Conservation (phyloP, 2,797 vertebrate species). For the Pipistrellus kuhlii region DNA sequence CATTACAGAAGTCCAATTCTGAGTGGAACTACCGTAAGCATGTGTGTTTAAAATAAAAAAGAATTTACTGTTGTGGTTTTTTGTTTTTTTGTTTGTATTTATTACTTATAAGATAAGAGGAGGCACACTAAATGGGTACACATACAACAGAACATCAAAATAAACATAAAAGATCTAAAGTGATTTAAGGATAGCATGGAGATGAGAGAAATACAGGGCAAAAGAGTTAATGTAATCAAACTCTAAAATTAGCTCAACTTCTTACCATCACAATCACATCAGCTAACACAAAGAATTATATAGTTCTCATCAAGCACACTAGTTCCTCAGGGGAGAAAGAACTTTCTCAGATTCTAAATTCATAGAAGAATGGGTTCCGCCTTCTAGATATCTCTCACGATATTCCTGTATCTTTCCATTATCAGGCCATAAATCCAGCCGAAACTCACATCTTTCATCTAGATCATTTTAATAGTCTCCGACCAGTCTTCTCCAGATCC, state of each 20-base stretch:
- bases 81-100: neutral
- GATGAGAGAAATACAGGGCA: neutral
- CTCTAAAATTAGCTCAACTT: conserved; percentile 6
- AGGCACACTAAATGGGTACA: neutral
- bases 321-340: neutral
- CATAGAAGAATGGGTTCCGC: neutral
- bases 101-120: neutral
- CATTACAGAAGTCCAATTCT: neutral
- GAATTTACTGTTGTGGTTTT: neutral
- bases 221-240: neutral
- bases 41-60: neutral
- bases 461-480: neutral
- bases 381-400: neutral
- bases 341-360: neutral
- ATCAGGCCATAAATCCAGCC: neutral
- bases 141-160: neutral
- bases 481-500: neutral
- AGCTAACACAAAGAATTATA: neutral
- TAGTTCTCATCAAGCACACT: neutral
- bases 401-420: neutral
- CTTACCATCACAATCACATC: neutral
- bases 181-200: neutral
- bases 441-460: neutral
- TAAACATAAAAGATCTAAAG: conserved; percentile 13
- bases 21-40: neutral